phyloP scores from a whole-genome alignment of 2,888 invertebrate genomes.

The Lydus trimaculatus region DNA sequence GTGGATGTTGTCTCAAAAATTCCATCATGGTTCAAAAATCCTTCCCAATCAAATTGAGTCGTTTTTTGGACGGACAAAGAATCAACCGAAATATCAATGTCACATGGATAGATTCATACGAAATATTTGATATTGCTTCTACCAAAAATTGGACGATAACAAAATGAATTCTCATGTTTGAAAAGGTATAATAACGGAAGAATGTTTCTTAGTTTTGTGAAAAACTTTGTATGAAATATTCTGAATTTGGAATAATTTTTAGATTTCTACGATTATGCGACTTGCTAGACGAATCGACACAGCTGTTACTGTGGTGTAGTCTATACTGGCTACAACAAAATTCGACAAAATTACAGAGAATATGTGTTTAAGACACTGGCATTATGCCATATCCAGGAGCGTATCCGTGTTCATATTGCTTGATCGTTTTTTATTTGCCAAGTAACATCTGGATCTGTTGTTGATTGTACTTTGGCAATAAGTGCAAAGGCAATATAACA shows the following conservation, averaged over 20 bases:
- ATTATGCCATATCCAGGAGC: conserved; percentile 18
- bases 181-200: neutral
- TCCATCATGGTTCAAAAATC: conserved; percentile 1
- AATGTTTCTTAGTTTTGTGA: too few species aligned
- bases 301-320: conserved; percentile 21
- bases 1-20: conserved; percentile 35
- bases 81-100: neutral
- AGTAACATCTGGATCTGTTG: conserved; percentile 47
- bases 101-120: neutral
- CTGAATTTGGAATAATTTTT: neutral
- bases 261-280: neutral
- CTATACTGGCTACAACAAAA: conserved; percentile 28
- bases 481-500: conserved; percentile 39
- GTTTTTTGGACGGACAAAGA: neutral
- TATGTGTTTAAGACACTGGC: conserved; percentile 31
- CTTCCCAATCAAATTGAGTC: neutral
- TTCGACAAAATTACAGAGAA: conserved; percentile 25
- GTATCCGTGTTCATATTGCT: conserved; percentile 30
- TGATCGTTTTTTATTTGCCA: conserved; percentile 31
- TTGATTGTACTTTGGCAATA: conserved; percentile 45
- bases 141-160: neutral
- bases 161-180: too few species aligned
- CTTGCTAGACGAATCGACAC: neutral
- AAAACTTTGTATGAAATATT: neutral
- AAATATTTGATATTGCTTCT: neutral